Evolutionary conservation across 1,140 invertebrate genomes (phyloP), one percentile per base, ranked within the genome.

Genomic region (Psix sp.): DNA sequence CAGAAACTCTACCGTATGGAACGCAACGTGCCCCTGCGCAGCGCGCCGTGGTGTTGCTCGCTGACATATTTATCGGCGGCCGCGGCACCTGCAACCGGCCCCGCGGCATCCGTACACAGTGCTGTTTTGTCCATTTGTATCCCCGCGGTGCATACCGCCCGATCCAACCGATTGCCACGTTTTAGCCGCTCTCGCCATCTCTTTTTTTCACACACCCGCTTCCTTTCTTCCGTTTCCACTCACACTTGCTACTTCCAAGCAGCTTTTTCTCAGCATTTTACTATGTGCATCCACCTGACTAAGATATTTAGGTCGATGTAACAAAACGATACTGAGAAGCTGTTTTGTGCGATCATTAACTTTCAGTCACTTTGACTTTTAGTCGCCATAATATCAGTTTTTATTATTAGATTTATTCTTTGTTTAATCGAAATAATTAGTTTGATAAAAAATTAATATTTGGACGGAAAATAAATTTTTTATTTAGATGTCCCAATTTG

Each of bases 1-100:
- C 54, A 26, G 29, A 21, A 48, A 9, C 57, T 57, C 67, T 26
- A 59, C 62, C 49, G 52, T 52, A 66, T 65, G 76, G 73, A 65
- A 71, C 54, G 57, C 59, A 70, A 68, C 76, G 75, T 75, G 82
- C 81, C 81, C 81, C 83, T 80, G 43, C 51, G 59, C 71, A 31
- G 51, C 57, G 59, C 48, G 68, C 62, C 74, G 52, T 79, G 82
- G 82, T 84, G 83, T 85, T 84, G 78, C 74, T 74, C 70, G 77
- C 79, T 85, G 84, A 85, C 84, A 85, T 85, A 85, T 85, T 85
- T 85, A 85, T 85, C 84, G 84, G 81, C 76, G 77, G 62, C 52
- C 80, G 78, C 81, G 80, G 80, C 84, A 85, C 84, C 83, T 85
- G 84, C 83, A 80, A 80, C 80, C 77, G 78, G 82, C 76, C 74